These are phyloP conservation scores for Argya squamiceps DNA, from an alignment of 2,797 vertebrate species.

Conservation along the genomic window DNA sequence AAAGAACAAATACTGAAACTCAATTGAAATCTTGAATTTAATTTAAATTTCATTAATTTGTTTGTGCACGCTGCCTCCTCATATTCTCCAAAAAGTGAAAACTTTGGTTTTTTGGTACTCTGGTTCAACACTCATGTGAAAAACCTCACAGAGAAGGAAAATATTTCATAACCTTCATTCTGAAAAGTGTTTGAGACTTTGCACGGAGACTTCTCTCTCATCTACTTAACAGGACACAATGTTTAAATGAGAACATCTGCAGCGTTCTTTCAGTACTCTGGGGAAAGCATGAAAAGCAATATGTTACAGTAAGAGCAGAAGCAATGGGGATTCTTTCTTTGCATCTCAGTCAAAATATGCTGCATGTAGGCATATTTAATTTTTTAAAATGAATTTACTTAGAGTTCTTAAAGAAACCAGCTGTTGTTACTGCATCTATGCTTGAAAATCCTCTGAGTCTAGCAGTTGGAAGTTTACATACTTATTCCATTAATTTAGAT, in stretches of 20 bases:
- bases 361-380: constrained; percentile 24
- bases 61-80: background rate
- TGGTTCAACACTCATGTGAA: background rate
- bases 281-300: constrained; percentile 24
- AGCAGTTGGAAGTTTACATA: constrained; percentile 29
- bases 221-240: background rate
- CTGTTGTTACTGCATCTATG: background rate
- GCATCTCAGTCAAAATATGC: constrained; percentile 19
- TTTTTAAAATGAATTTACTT: constrained; percentile 33
- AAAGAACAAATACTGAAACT: background rate
- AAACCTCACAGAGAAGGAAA: background rate
- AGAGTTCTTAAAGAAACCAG: constrained; percentile 29
- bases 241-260: constrained; percentile 47
- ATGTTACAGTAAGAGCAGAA: background rate
- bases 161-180: background rate
- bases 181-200: background rate
- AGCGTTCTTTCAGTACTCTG: background rate
- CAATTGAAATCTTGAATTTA: background rate
- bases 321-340: constrained; percentile 48
- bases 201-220: background rate
- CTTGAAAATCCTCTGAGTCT: constrained; percentile 25
- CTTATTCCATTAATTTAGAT: constrained; percentile 49
- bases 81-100: background rate
- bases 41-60: background rate
- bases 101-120: background rate